Percentiles rank a stretch among this genome's conserved stretches.
These are phyloP conservation scores for Marronus borbonicus DNA, from an alignment of 2,888 invertebrate genomes.

Conservation along the genomic window DNA sequence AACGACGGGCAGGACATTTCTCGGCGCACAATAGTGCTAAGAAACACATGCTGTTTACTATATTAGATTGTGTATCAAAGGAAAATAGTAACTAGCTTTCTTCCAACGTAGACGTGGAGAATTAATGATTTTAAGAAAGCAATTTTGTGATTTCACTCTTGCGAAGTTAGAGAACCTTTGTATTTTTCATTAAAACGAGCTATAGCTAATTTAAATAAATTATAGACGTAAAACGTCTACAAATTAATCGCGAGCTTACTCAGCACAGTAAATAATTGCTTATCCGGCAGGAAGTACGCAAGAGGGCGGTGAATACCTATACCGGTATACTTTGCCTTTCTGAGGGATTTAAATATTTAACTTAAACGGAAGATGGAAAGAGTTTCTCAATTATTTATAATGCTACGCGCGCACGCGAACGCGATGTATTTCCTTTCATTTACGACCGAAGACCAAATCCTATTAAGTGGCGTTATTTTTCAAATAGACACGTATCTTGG, in stretches of 20 bases:
- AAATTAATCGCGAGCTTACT: constrained; percentile 35
- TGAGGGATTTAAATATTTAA: constrained; percentile 43
- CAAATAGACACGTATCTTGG: constrained; percentile 33
- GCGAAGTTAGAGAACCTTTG: not conserved
- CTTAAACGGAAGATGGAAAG: constrained; percentile 1
- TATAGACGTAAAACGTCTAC: constrained; percentile 16
- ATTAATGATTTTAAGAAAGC: too few species aligned
- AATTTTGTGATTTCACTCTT: too few species aligned
- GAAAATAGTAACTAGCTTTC: too few species aligned
- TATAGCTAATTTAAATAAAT: constrained; percentile 34
- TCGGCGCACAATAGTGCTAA: too few species aligned
- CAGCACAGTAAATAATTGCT: constrained; percentile 40
- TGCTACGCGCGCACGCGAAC: not conserved
- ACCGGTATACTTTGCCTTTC: not conserved
- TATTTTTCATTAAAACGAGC: constrained; percentile 13
- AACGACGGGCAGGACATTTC: too few species aligned
- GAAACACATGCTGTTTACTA: too few species aligned
- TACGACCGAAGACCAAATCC: constrained; percentile 22
- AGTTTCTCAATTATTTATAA: constrained; percentile 38
- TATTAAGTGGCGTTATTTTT: constrained; percentile 42
- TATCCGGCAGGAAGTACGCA: constrained; percentile 20
- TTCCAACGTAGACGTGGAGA: too few species aligned
- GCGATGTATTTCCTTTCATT: constrained; percentile 33
- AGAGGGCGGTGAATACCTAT: not conserved
- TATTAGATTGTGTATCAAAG: too few species aligned